Base-by-base conservation (phyloP, 2,113 vertebrate genomes). In the Channa argus region DNA sequence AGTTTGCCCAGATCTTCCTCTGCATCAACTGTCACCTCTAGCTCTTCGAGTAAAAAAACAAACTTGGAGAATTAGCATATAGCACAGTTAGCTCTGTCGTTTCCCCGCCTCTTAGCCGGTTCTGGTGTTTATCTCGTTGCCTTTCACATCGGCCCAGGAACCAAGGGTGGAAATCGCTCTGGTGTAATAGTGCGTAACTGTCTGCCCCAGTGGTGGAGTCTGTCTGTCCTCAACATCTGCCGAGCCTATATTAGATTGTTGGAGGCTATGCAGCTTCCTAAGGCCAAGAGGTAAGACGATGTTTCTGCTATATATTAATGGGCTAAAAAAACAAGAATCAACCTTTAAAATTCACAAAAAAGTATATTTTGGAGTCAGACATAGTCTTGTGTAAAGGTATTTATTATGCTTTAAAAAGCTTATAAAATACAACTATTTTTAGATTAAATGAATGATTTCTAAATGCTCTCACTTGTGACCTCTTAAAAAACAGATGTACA, bases 201-300 rank as follows among this genome's bases (percentile, higher is more conserved):
- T 62, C 15, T 46, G 59, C 38, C 72, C 56, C 54, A 5, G 15
- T 41, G n/a, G 45, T 58, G 63, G 51, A 12, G 36, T 66, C 72
- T 56, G 74, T 72, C 67, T 77, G n/a, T 55, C 49, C 54, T 60
- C 53, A 51, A 51, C 72, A 76, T 73, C 80, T 77, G 80, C 69
- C 6, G 33, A 82, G 66, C 55, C 63, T 6, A 34, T 55, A 36
- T 33, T 38, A 71, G 14, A 44, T 53, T 36, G 36, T 15, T 14
- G 53, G 63, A 63, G 52, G 36, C 44, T 13, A 33, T 33, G 55
- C 44, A 38, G 55, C 10, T 63, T 65, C 77, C 55, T 14, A 49
- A 62, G 55, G 56, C 63, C 63, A 3, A 41, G 11, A 70, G 52
- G 24, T 24, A 24, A 24, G 24, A 24, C 24, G 24, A 24, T 24